Evolutionary conservation across 2,797 vertebrate genomes (phyloP), one percentile per base, ranked within the genome.

Genomic region (Pteropus rufus): DNA sequence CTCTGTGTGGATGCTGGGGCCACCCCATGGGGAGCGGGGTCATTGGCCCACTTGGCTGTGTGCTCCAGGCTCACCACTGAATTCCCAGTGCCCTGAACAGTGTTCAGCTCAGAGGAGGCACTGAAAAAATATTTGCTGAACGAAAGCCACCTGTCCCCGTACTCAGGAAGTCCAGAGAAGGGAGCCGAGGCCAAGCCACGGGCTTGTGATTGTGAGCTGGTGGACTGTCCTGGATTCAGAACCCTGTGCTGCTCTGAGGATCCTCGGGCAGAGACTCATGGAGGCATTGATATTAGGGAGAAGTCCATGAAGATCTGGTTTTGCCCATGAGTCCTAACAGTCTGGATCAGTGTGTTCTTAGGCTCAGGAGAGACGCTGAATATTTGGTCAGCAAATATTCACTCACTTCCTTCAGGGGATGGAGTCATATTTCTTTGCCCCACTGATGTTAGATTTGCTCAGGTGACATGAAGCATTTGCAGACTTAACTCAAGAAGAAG

Each of bases 1-100:
- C 81, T 97, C 94, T 91, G 29, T 95, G 95, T 65, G 89, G 81
- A 7, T 93, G 73, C 39, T 87, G 26, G 31, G 91, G 84, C 5
- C 31, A 7, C 4, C 21, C 6, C 5, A 19, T 4, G 24, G 80
- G 56, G 16, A 77, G 29, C 2, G 7, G 60, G 56, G 12, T 19
- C 31, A 11, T 64, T 36, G 26, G 10, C 29, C 23, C 21, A 12
- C 11, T 73, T 34, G 49, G 29, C 14, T 67, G 7, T 44, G 65
- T 58, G 29, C 7, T 58, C 41, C 0, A 0, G 21, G 46, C 21
- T 77, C 44, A 10, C 23, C 19, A 7, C n/a, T 44, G 36, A 46
- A 23, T 73, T 26, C 34, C 41, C 46, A 31, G 39, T 3, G 69
- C 41, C 64, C 34, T 23, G 54, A 70, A 15, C 11, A 64, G 49